Percentiles rank a stretch among this genome's conserved stretches.
These are phyloP conservation scores for Pampusana beccarii DNA, from an alignment of 2,113 vertebrate genomes.

Conservation along the genomic window DNA sequence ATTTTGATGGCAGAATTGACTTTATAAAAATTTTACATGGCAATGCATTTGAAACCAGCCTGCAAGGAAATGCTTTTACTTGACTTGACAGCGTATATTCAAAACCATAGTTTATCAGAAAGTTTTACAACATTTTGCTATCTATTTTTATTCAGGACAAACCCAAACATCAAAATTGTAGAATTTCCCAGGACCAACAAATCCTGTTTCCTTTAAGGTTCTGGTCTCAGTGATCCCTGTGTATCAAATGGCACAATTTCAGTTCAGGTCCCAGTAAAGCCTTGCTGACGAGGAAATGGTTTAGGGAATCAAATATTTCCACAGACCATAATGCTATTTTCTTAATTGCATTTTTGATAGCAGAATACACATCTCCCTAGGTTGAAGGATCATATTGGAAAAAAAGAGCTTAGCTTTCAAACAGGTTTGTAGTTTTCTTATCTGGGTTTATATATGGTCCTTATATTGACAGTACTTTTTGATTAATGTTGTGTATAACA, in stretches of 20 bases:
- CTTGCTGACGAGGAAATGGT: not conserved
- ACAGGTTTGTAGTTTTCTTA: conserved; percentile 7
- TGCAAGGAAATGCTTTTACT: not conserved
- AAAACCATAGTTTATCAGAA: not conserved
- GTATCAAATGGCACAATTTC: not conserved
- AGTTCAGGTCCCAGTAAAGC: not conserved
- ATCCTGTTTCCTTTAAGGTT: not conserved
- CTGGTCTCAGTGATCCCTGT: not conserved
- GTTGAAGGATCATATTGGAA: not conserved
- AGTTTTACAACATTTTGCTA: not conserved
- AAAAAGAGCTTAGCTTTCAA: not conserved
- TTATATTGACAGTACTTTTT: conserved; percentile 67
- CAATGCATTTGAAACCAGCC: not conserved
- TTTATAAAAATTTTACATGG: fast-evolving
- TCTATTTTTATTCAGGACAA: not conserved
- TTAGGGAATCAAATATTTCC: not conserved
- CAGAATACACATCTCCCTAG: not conserved
- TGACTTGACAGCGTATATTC: not conserved
- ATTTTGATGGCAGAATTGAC: not conserved
- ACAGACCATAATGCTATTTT: not conserved
- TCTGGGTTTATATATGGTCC: conserved; percentile 52
- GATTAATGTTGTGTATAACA: conserved; percentile 75
- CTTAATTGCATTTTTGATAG: conserved; percentile 25
- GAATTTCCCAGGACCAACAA: not conserved
- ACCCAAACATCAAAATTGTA: not conserved